Percentiles rank a stretch among this genome's conserved stretches.
Conservation (phyloP, 2,888 invertebrate species). For the Mayetiola destructor region DNA sequence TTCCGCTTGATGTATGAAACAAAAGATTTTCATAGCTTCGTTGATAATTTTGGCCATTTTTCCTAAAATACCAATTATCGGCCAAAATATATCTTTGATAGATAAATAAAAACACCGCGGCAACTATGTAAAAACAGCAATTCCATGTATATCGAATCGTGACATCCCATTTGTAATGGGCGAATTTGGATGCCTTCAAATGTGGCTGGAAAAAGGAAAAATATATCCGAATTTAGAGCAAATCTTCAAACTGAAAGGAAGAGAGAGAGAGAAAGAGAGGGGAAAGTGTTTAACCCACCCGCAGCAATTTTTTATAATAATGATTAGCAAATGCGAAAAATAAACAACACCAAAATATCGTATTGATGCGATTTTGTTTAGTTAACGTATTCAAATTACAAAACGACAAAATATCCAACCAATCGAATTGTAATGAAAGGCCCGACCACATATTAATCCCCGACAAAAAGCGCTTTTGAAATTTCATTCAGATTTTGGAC, state of each 20-base stretch:
- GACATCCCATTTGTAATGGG: slow-evolving; percentile 32
- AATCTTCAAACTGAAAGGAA: neutral
- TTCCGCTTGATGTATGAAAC: slow-evolving; percentile 20
- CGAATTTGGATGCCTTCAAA: slow-evolving; percentile 30
- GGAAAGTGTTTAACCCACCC: slow-evolving; percentile 24
- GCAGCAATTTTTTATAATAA: slow-evolving; percentile 30
- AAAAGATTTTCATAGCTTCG: slow-evolving; percentile 33
- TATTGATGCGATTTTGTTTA: slow-evolving; percentile 22
- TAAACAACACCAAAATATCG: slow-evolving; percentile 33
- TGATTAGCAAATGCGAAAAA: slow-evolving; percentile 27
- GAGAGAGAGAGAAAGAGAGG: too few relatives aligned
- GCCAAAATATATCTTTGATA: slow-evolving; percentile 33
- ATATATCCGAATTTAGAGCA: neutral
- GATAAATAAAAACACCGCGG: slow-evolving; percentile 30
- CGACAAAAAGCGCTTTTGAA: too few relatives aligned
- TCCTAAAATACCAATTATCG: slow-evolving; percentile 29
- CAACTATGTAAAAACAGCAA: slow-evolving; percentile 32
- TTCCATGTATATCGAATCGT: slow-evolving; percentile 33
- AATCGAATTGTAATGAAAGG: neutral
- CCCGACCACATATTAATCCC: neutral
- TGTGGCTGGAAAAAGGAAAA: slow-evolving; percentile 26
- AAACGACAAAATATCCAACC: neutral
- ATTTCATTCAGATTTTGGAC: too few relatives aligned
- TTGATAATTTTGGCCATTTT: slow-evolving; percentile 30
- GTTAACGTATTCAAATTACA: neutral